Evolutionary conservation across 2,888 invertebrate species (phyloP), one percentile per base, ranked within the genome.

Genomic region (Lochmaea capreae): DNA sequence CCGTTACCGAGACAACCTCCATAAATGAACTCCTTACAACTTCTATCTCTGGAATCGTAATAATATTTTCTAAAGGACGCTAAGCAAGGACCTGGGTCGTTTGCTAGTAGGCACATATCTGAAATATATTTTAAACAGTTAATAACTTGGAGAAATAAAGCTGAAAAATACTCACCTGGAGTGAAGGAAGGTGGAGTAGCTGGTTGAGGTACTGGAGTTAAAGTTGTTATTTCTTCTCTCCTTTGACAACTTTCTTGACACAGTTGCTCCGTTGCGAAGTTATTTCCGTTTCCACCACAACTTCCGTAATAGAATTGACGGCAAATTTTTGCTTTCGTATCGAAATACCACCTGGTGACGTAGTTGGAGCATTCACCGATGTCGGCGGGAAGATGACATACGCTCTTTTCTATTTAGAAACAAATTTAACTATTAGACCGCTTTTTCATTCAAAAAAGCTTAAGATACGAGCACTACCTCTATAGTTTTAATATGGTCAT

Each of bases 221-320:
- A n/a, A 16, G 75, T 68, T 59, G 73, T 18, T 52, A 66, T 66
- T 86, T 63, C 49, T 18, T 80, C 79, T n/a, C 76, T 77, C 33
- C 86, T 88, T 76, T 90, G 89, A 84, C 96, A 95, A 54, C 91
- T 89, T 62, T 87, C 87, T 76, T 90, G 85, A 81, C 96, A 97
- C 65, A 91, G 92, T 61, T 89, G 87, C 84, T 93, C 90, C 0
- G 90, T 89, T 10, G 84, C 84, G 88, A 97, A 98, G 87, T 95
- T 95, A 87, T 97, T 98, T 2, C 90, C 91, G 84, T 98, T 99
- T 42, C 97, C 98, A 18, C 93, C 94, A 84, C 98, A 98, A 65
- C 98, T 97, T 52, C 97, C 95, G 85, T 93, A 97, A 81, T 94
- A 92, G 88, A 97, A 98, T 83, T 92, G 92, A 68, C 90, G 88